Conservation (phyloP, 2,888 invertebrate genomes). For the Embidobia sp. region DNA sequence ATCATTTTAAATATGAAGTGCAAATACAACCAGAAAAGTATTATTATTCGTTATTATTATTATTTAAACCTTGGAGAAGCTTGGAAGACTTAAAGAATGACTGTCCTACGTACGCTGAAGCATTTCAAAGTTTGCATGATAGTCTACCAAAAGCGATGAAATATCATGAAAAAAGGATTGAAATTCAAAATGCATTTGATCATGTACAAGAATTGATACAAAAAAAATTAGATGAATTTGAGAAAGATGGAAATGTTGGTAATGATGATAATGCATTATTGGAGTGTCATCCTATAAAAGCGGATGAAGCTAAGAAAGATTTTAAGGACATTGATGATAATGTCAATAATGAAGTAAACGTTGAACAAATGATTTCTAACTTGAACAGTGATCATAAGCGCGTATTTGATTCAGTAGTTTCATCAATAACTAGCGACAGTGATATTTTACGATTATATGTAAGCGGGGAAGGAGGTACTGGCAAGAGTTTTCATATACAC, state of each 20-base stretch:
- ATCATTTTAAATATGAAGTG: slow-evolving; percentile 54
- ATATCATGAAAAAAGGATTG: not conserved
- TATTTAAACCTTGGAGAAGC: slow-evolving; percentile 69
- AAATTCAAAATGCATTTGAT: slow-evolving; percentile 5
- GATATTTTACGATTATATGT: not conserved
- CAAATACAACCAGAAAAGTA: slow-evolving; percentile 68
- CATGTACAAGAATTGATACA: not conserved
- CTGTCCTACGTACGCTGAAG: slow-evolving; percentile 64
- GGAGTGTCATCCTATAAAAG: slow-evolving; percentile 24
- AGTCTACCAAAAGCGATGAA: not conserved
- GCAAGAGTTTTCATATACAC: not conserved
- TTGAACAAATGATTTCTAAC: slow-evolving; percentile 50
- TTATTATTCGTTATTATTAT: slow-evolving; percentile 65
- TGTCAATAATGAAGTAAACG: slow-evolving; percentile 14
- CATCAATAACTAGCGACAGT: not conserved
- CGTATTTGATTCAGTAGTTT: slow-evolving; percentile 55
- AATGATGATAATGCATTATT: not conserved
- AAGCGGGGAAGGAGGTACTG: too few species aligned
- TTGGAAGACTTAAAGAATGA: slow-evolving; percentile 64
- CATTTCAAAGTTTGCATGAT: slow-evolving; percentile 40
- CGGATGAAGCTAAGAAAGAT: not conserved
- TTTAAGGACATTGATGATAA: not conserved
- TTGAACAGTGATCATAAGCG: slow-evolving; percentile 66
- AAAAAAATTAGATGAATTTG: not conserved
- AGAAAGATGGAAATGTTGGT: not conserved